Percentiles rank a stretch among this genome's conserved stretches.
These are phyloP conservation scores for Semotilus atromaculatus DNA, from an alignment of 2,797 vertebrate species.

Conservation along the genomic window DNA sequence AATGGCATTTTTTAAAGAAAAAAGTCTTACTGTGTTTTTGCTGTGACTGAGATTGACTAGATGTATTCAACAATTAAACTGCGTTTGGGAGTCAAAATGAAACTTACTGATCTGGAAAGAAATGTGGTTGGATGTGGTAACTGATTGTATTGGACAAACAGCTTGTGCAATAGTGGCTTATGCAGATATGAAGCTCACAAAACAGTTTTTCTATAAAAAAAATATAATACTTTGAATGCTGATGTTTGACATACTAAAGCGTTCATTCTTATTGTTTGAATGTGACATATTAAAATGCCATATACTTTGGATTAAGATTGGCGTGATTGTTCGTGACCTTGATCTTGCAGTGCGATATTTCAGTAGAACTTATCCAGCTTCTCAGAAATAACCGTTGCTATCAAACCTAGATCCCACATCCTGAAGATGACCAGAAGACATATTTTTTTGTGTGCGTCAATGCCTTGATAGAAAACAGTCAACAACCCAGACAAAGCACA, in stretches of 20 bases:
- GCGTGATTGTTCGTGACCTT: neutral
- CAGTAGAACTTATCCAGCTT: neutral
- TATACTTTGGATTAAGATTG: neutral
- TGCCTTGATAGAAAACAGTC: neutral
- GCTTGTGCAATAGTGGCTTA: no score
- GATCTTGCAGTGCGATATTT: neutral
- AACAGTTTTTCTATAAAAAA: neutral
- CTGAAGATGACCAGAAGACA: neutral
- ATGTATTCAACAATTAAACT: neutral
- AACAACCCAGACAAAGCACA: no score
- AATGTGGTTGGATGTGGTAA: neutral
- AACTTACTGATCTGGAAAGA: neutral
- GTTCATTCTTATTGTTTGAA: neutral
- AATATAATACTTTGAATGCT: neutral
- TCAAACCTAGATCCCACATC: slow-evolving; percentile 14
- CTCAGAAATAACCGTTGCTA: neutral
- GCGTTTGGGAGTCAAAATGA: neutral
- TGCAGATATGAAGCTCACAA: no score
- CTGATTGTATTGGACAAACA: neutral
- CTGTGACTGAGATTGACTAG: no score
- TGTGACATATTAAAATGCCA: neutral
- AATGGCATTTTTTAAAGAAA: neutral
- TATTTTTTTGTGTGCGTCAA: no score
- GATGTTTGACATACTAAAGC: neutral
- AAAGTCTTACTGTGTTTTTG: neutral